phyloP scores from a whole-genome alignment of 2,888 invertebrate genomes.

The Leptogaster cylindrica region DNA sequence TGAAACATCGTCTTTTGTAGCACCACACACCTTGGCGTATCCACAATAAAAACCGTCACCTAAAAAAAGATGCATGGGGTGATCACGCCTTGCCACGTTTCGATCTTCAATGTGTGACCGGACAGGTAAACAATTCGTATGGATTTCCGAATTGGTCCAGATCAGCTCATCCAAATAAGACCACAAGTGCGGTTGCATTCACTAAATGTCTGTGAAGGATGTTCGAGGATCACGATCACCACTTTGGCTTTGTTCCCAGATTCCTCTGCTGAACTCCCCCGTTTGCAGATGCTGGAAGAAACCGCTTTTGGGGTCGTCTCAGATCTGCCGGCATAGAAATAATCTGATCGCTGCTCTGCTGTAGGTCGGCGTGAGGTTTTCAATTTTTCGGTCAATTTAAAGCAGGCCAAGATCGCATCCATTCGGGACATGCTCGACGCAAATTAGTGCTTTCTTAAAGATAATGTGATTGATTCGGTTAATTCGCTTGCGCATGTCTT shows the following conservation, averaged over 20 bases:
- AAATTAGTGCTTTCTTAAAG: slow-evolving; percentile 1
- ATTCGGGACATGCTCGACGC: not conserved
- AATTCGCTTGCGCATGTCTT: not conserved
- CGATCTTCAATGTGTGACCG: not conserved
- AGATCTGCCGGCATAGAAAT: not conserved
- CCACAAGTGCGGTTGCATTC: no score
- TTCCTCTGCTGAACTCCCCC: not conserved
- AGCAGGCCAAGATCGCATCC: slow-evolving; percentile 1
- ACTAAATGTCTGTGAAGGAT: no score
- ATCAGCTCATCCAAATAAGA: no score
- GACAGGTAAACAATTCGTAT: not conserved
- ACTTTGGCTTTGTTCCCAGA: no score
- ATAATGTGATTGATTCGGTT: no score
- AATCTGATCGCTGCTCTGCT: slow-evolving; percentile 11
- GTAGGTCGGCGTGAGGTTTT: slow-evolving; percentile 10
- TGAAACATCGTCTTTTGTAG: slow-evolving; percentile 21
- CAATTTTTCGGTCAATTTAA: slow-evolving; percentile 22
- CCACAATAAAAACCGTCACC: not conserved
- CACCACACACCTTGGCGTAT: not conserved
- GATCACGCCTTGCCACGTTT: not conserved
- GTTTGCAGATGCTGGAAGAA: slow-evolving; percentile 1
- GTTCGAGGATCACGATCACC: no score
- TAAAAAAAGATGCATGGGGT: not conserved
- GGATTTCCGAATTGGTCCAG: no score
- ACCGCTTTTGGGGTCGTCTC: not conserved